Percentiles rank a stretch among this genome's conserved stretches.
These are phyloP conservation scores for Pseudochirops cupreus DNA, from an alignment of 2,797 vertebrate species.

Conservation along the genomic window DNA sequence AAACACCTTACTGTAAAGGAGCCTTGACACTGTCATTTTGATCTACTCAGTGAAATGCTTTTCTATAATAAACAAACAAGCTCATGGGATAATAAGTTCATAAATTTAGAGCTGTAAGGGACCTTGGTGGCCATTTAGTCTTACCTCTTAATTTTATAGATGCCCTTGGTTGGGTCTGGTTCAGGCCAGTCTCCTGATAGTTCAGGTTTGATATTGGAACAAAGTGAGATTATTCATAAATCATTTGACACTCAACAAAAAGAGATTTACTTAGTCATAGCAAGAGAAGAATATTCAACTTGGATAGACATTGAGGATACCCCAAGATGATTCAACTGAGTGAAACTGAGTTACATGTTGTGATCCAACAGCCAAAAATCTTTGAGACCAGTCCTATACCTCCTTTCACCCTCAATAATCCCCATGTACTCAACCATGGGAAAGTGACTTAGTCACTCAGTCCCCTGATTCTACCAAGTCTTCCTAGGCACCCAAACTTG, in stretches of 20 bases:
- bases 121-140: not conserved
- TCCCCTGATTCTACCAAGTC: not conserved
- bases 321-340: not conserved
- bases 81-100: not conserved
- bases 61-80: not conserved
- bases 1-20: not conserved
- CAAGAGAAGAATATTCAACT: not conserved
- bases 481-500: not conserved
- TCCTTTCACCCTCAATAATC: not conserved
- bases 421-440: not conserved
- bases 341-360: not conserved
- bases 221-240: not conserved
- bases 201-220: not conserved
- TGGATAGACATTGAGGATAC: not conserved
- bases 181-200: not conserved
- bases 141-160: not conserved
- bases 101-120: not conserved
- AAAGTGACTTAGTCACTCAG: not conserved
- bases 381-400: not conserved
- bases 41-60: not conserved
- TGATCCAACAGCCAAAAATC: not conserved
- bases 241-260: not conserved
- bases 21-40: not conserved
- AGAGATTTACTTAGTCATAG: too few species aligned
- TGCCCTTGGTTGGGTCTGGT: not conserved